Conservation (phyloP, 2,797 vertebrate genomes). For the Moxostoma hubbsi region DNA sequence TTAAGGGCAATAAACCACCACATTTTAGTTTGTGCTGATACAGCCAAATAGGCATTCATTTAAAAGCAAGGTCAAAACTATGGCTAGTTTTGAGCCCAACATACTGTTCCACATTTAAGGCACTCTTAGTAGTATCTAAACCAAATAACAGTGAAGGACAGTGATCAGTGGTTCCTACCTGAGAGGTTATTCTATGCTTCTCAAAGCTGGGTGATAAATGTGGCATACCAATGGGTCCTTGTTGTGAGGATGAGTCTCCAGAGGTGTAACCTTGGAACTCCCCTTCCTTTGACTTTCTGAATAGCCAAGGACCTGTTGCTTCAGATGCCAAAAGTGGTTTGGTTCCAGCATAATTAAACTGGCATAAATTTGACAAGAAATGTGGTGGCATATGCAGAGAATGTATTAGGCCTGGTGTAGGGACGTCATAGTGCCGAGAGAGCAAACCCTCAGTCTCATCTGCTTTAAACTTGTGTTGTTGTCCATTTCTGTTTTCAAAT, state of each 20-base stretch:
- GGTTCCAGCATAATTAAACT: slow-evolving; percentile 28
- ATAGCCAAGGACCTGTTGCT: slow-evolving; percentile 34
- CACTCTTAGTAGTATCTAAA: too few species aligned
- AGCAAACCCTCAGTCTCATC: not conserved
- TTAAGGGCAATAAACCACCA: too few species aligned
- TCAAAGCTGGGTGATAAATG: slow-evolving; percentile 44
- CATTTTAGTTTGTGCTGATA: too few species aligned
- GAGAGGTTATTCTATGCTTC: slow-evolving; percentile 43
- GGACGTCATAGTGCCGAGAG: slow-evolving; percentile 23
- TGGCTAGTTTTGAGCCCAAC: too few species aligned
- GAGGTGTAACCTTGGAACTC: slow-evolving; percentile 19
- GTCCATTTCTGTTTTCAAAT: not conserved
- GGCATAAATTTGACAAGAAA: slow-evolving; percentile 44
- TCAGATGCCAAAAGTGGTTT: slow-evolving; percentile 57
- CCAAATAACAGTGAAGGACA: too few species aligned
- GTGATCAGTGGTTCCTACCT: not conserved
- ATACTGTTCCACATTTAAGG: too few species aligned
- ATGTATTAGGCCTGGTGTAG: slow-evolving; percentile 19
- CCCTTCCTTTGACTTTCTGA: slow-evolving; percentile 10
- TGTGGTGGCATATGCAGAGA: slow-evolving; percentile 35
- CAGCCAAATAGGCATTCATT: too few species aligned
- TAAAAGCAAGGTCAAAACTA: too few species aligned
- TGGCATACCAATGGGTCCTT: slow-evolving; percentile 25
- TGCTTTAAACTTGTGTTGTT: slow-evolving; percentile 12
- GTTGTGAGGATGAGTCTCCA: slow-evolving; percentile 27